Evolutionary conservation across 2,797 vertebrate species (phyloP).

Genomic region (Lagothrix lagotricha): DNA sequence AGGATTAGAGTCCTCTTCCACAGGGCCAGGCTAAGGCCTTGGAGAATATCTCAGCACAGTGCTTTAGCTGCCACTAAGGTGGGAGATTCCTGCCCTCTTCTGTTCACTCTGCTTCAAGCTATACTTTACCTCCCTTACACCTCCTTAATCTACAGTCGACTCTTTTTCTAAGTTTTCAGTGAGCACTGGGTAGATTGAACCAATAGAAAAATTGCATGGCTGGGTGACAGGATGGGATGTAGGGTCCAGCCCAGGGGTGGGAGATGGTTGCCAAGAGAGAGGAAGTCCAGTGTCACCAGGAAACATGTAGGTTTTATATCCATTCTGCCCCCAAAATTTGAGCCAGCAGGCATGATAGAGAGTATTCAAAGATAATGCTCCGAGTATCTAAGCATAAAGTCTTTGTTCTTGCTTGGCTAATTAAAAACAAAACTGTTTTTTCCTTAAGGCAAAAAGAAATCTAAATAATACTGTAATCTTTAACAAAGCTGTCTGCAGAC

Average conservation of each 20-base stretch:
- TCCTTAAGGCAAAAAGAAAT: not conserved
- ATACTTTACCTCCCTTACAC: rapidly evolving
- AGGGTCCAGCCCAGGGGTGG: not conserved
- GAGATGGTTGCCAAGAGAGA: not conserved
- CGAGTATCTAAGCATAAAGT: not conserved
- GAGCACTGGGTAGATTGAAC: not conserved
- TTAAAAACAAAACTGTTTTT: not conserved
- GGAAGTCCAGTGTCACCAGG: not conserved
- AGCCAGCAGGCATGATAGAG: not conserved
- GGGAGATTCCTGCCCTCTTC: not conserved
- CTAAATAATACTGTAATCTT: not conserved
- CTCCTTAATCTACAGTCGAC: not conserved
- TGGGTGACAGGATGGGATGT: not conserved
- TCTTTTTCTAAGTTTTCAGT: not conserved
- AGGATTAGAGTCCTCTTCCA: no score
- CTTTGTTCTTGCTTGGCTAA: not conserved
- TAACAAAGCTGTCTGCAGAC: not conserved
- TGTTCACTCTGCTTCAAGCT: not conserved
- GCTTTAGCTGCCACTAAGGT: not conserved
- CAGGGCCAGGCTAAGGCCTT: not conserved
- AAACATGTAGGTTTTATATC: rapidly evolving
- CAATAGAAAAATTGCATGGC: not conserved
- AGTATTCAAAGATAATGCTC: not conserved
- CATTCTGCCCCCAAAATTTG: not conserved
- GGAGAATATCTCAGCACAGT: not conserved